Evolutionary conservation across 2,113 vertebrate genomes (phyloP).

Genomic region (Delphinapterus leucas): DNA sequence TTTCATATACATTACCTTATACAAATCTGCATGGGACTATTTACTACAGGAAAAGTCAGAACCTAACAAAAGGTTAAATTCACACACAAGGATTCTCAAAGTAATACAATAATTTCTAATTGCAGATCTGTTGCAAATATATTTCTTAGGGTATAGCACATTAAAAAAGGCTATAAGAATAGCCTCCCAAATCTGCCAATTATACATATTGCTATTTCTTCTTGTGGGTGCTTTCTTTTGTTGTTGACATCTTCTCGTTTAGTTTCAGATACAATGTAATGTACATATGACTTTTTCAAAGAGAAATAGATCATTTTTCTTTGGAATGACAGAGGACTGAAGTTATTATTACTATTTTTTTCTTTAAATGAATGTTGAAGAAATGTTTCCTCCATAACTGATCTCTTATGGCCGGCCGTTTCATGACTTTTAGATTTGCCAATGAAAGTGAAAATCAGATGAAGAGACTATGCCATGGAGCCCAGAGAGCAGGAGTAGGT

Average conservation of each 20-base stretch:
- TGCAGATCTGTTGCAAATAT: not conserved
- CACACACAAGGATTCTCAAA: conserved; percentile 24
- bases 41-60: conserved; percentile 7
- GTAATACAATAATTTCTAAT: not conserved
- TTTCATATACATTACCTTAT: not conserved
- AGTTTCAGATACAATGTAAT: not conserved
- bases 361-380: not conserved
- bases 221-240: not conserved
- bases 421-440: not conserved
- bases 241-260: not conserved
- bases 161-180: not conserved
- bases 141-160: not conserved
- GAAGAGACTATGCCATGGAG: not conserved
- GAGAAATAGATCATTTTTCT: not conserved
- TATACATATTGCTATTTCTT: not conserved
- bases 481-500: not conserved
- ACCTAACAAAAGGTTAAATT: conserved; percentile 33
- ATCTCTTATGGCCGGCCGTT: not conserved
- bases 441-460: conserved; percentile 27
- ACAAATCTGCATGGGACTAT: not conserved
- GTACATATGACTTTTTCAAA: not conserved
- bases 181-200: not conserved
- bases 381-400: not conserved
- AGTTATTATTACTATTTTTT: not conserved
- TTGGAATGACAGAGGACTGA: not conserved